Percentiles rank a stretch among this genome's conserved stretches.
phyloP scores from a whole-genome alignment of 2,888 invertebrate species.

The Didymodactylos carnosus region DNA sequence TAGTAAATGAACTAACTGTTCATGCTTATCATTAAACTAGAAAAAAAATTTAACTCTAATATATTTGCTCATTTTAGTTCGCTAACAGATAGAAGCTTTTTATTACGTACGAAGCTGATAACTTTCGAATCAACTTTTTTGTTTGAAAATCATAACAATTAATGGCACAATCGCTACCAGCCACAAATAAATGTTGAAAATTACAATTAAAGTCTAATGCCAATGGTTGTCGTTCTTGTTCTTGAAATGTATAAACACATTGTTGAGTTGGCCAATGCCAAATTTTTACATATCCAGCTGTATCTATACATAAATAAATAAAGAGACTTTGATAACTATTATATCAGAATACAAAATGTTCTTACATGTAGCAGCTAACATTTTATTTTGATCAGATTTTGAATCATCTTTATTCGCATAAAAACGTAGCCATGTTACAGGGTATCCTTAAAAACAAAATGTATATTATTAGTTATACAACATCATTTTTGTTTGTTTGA shows the following conservation, averaged over 20 bases:
- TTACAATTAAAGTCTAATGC: slow-evolving; percentile 6
- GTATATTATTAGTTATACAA: neutral
- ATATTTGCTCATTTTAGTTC: neutral
- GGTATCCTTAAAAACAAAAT: neutral
- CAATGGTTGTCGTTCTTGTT: slow-evolving; percentile 3
- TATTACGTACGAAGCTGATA: slow-evolving; percentile 27
- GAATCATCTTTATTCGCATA: slow-evolving; percentile 1
- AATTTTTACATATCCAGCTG: slow-evolving; percentile 11
- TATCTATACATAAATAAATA: neutral
- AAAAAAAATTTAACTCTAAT: no score
- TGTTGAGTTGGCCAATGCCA: slow-evolving; percentile 12
- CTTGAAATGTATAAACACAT: slow-evolving; percentile 9
- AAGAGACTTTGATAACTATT: neutral
- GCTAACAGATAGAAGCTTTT: neutral
- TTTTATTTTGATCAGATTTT: slow-evolving; percentile 8
- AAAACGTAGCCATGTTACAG: slow-evolving; percentile 7
- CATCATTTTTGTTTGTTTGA: neutral
- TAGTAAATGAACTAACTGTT: no score
- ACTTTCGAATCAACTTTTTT: slow-evolving; percentile 22
- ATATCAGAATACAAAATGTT: neutral
- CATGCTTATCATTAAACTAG: no score
- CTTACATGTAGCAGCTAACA: slow-evolving; percentile 7
- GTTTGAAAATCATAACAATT: slow-evolving; percentile 29
- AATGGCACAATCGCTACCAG: slow-evolving; percentile 22
- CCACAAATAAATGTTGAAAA: slow-evolving; percentile 1